Evolutionary conservation across 2,113 vertebrate species (phyloP).

Genomic region (Protomyctophum bolini): DNA sequence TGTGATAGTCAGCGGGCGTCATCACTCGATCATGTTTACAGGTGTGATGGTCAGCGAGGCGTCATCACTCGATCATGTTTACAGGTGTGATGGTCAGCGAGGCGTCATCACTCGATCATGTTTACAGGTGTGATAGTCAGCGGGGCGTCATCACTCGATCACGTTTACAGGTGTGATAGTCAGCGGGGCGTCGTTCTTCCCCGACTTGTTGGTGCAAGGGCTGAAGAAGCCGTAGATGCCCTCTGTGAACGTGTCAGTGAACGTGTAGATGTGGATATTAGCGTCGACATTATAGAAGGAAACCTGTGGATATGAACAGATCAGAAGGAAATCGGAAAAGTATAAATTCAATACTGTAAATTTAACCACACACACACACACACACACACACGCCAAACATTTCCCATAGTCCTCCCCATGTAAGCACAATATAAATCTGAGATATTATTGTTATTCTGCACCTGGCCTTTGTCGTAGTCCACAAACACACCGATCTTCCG

Average conservation of each 20-base stretch:
- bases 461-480: constrained; percentile 68
- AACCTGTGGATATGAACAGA: constrained; percentile 42
- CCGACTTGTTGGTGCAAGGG: constrained; percentile 75
- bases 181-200: constrained; percentile 70
- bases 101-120: constrained; percentile 14
- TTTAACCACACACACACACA: background rate
- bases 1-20: no score
- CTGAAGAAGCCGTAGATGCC: constrained; percentile 82
- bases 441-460: constrained; percentile 26
- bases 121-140: constrained; percentile 62
- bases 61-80: constrained; percentile 4
- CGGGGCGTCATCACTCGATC: constrained; percentile 41
- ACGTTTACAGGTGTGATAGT: constrained; percentile 48
- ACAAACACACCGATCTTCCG: constrained; percentile 68
- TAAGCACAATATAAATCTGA: no score
- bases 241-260: constrained; percentile 74
- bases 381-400: no score
- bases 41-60: constrained; percentile 67
- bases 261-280: constrained; percentile 71
- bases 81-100: constrained; percentile 69
- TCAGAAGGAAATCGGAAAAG: background rate
- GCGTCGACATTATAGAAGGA: constrained; percentile 74
- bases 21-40: background rate
- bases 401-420: no score
- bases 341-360: no score